These are phyloP conservation scores for Mesorhabditis belari DNA, from an alignment of 2,888 invertebrate genomes.

Conservation along the genomic window DNA sequence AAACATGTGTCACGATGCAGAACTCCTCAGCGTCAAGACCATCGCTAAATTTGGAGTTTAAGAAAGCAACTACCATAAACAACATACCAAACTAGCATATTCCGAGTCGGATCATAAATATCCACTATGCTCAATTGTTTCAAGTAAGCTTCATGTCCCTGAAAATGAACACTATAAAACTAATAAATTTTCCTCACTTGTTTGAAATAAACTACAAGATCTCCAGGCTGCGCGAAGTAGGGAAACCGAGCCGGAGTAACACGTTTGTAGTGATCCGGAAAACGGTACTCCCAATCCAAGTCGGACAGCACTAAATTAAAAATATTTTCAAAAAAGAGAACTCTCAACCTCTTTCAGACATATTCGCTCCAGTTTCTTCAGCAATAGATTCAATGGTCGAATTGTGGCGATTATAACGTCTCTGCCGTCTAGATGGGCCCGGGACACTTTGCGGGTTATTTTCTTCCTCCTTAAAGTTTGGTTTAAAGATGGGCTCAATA, in stretches of 20 bases:
- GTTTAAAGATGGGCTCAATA: too few species aligned
- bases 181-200: too few species aligned
- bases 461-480: too few species aligned
- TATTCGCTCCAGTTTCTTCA: too few species aligned
- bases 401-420: too few species aligned
- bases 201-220: slow-evolving; percentile 59
- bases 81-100: slow-evolving; percentile 14
- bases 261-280: slow-evolving; percentile 87
- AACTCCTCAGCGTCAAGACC: slow-evolving; percentile 24
- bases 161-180: too few species aligned
- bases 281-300: slow-evolving; percentile 53
- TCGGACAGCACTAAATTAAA: too few species aligned
- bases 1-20: slow-evolving; percentile 68
- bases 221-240: slow-evolving; percentile 78
- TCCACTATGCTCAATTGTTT: slow-evolving; percentile 67
- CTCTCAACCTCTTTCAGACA: too few species aligned
- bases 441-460: too few species aligned
- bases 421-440: too few species aligned
- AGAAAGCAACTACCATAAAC: neutral
- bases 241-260: slow-evolving; percentile 84
- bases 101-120: slow-evolving; percentile 10
- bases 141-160: slow-evolving; percentile 70
- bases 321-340: too few species aligned
- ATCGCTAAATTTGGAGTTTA: neutral
- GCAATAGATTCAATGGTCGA: too few species aligned